Evolutionary conservation across 2,113 vertebrate genomes (phyloP), one percentile per base, ranked within the genome.

Genomic region (Microtus ochrogaster): DNA sequence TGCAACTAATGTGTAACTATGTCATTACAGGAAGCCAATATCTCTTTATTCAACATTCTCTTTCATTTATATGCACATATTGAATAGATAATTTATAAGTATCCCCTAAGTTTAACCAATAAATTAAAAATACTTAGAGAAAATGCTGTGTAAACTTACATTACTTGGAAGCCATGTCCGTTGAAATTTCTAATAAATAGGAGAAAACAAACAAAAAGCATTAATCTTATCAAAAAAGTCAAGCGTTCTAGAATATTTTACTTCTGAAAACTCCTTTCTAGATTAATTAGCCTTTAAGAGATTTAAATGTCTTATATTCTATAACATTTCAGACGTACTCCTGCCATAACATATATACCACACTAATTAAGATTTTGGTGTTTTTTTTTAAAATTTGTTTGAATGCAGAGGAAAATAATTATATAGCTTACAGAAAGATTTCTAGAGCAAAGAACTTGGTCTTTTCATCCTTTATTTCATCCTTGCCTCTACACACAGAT

Each of bases 381-480:
- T 55, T 78, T 5, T 2, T 91, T 82, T 79, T 68, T 30, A 4
- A 41, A 13, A 89, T 87, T 8, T 30, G n/a, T 47, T 86, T 91
- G 17, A 61, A 85, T 93, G 55, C 8, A 94, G 90, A 30, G 36
- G 13, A 91, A n/a, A 89, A 19, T 92, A 90, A 58, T 58, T 74
- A 39, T 36, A 0, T 61, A 22, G 2, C 72, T 72, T 21, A 74
- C 33, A 28, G 87, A 68, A 93, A 70, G 0, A 30, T 55, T 89
- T 79, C 22, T 1, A n/a, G 11, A 68, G 41, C 44, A 5, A 83
- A 83, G 21, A 47, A 22, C 33, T 24, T 28, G 12, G 66, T 63
- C 12, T 4, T 76, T 65, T 21, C 2, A 81, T 16, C 76, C 30
- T 93, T 22, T 65, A 5, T 39, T 63, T 78, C 14, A 91, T 28